Percentiles rank a stretch among this genome's conserved stretches.
Evolutionary conservation across 2,888 invertebrate genomes (phyloP).

Genomic region (Cheilosia soror): DNA sequence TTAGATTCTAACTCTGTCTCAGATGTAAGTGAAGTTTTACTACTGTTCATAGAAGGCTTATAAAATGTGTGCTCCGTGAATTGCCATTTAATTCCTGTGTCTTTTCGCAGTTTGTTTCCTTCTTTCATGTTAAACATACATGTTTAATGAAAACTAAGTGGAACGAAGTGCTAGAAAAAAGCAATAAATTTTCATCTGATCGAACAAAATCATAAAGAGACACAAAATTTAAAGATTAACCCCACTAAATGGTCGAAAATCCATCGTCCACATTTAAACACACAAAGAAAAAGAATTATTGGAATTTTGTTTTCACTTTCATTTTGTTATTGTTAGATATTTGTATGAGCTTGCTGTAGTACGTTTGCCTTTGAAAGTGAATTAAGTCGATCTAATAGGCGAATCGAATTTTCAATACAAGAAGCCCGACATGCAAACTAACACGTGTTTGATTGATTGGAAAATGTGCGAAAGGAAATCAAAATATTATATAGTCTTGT

Average conservation of each 20-base stretch:
- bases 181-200: too few relatives aligned
- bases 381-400: slow-evolving; percentile 21
- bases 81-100: too few relatives aligned
- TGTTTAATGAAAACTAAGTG: too few relatives aligned
- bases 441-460: background rate
- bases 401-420: background rate
- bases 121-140: too few relatives aligned
- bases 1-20: too few relatives aligned
- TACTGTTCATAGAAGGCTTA: too few relatives aligned
- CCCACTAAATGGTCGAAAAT: background rate
- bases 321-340: slow-evolving; percentile 15
- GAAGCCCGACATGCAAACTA: slow-evolving; percentile 2
- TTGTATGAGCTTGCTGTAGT: background rate
- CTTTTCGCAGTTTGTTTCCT: too few relatives aligned
- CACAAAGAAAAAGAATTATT: background rate
- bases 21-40: too few relatives aligned
- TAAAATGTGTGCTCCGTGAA: too few relatives aligned
- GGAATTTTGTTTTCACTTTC: slow-evolving; percentile 37
- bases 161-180: too few relatives aligned
- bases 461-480: background rate
- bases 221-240: too few relatives aligned
- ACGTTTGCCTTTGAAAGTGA: slow-evolving; percentile 35
- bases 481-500: background rate
- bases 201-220: too few relatives aligned
- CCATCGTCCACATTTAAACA: background rate